A percentile compares a stretch with the other conserved stretches of the same genome.
Conservation (phyloP, 2,797 vertebrate genomes). For the Erpetoichthys calabaricus region DNA sequence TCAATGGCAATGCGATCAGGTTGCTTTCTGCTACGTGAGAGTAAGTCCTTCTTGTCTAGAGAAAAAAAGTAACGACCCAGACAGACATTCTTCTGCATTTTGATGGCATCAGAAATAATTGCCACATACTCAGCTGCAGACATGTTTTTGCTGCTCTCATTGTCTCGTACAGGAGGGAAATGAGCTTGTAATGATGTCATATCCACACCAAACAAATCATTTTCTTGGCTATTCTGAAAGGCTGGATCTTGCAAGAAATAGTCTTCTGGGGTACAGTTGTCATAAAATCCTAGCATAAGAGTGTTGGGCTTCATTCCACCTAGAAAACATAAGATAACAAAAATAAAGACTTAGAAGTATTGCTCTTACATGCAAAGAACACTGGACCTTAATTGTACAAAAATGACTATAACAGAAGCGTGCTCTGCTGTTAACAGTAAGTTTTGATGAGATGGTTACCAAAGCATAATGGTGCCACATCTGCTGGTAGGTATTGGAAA, state of each 20-base stretch:
- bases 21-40: slow-evolving; percentile 28
- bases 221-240: slow-evolving; percentile 43
- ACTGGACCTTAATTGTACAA: too few species aligned
- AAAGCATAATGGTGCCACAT: too few species aligned
- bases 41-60: slow-evolving; percentile 43
- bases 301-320: slow-evolving; percentile 90
- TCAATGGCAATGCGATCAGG: slow-evolving; percentile 56
- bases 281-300: slow-evolving; percentile 75
- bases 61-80: slow-evolving; percentile 68
- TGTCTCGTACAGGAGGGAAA: slow-evolving; percentile 64
- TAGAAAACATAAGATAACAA: slow-evolving; percentile 19
- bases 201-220: slow-evolving; percentile 62
- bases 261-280: slow-evolving; percentile 66
- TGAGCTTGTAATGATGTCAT: slow-evolving; percentile 66
- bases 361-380: too few species aligned
- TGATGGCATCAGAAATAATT: slow-evolving; percentile 70
- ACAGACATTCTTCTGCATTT: slow-evolving; percentile 85
- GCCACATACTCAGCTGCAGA: slow-evolving; percentile 69
- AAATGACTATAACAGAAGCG: too few species aligned
- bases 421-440: too few species aligned
- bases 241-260: slow-evolving; percentile 70
- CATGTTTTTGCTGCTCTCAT: slow-evolving; percentile 55
- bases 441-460: too few species aligned
- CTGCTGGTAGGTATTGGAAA: too few species aligned
- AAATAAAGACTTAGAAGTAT: too few species aligned